Percentiles rank a stretch among this genome's conserved stretches.
phyloP scores from a whole-genome alignment of 2,113 vertebrate species.

The Xiphophorus maculatus region DNA sequence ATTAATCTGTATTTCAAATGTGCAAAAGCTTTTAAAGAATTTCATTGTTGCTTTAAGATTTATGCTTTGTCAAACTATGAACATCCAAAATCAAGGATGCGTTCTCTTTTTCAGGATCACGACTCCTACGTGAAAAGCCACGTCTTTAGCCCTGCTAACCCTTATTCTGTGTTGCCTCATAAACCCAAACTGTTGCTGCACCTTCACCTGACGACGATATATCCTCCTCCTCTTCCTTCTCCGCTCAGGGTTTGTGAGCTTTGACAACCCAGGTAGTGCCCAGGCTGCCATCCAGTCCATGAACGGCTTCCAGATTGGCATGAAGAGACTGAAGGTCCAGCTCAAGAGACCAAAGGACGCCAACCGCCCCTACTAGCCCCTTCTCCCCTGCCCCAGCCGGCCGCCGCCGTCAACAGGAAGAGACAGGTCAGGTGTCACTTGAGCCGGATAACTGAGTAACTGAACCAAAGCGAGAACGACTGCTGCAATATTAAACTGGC shows the following conservation, averaged over 20 bases:
- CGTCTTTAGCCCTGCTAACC: constrained; percentile 19
- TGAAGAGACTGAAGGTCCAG: constrained; percentile 99
- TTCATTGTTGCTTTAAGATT: neutral
- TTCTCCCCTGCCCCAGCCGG: constrained; percentile 48
- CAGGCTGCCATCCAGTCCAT: constrained; percentile 99
- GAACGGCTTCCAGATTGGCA: constrained; percentile 99
- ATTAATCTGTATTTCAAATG: too few species aligned
- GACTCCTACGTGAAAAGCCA: neutral
- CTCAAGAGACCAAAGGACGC: constrained; percentile 99
- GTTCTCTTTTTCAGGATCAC: neutral
- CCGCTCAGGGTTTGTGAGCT: constrained; percentile 95
- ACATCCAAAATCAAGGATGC: constrained; percentile 21
- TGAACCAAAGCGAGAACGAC: constrained; percentile 10
- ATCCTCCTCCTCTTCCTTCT: constrained; percentile 16
- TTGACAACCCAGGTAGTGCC: constrained; percentile 98
- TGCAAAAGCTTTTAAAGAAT: too few species aligned
- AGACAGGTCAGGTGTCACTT: constrained; percentile 71
- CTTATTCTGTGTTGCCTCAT: constrained; percentile 21
- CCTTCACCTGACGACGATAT: constrained; percentile 49
- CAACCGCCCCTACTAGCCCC: constrained; percentile 96
- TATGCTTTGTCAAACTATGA: neutral
- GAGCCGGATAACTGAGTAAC: constrained; percentile 39
- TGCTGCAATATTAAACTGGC: constrained; percentile 26
- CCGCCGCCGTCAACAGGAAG: constrained; percentile 72
- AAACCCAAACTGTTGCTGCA: neutral